Evolutionary conservation across 1,140 invertebrate species (phyloP), one percentile per base, ranked within the genome.

Genomic region (Yoshiicerus persimilis): DNA sequence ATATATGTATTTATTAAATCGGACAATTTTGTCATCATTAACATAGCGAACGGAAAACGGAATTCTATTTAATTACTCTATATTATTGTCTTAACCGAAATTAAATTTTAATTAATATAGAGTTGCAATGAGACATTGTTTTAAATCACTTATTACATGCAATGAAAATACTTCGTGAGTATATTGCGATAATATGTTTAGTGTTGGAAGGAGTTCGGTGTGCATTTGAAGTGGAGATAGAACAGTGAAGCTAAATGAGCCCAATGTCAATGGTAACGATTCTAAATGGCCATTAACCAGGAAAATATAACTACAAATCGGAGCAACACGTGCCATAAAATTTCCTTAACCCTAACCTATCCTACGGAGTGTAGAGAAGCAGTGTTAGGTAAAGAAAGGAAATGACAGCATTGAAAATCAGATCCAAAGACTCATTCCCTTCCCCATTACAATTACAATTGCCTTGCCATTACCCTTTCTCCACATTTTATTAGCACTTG

Each of bases 331-430:
- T 80, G 75, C 75, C 30, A 80, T 80, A 80, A 80, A 80, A 80
- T 80, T 80, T 80, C 75, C 75, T 80, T 80, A 80, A 80, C 75
- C 75, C 75, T 80, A 80, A 80, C 75, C 75, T 80, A 36, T 10
- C 32, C 23, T 36, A 80, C 32, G n/a, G 1, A n/a, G 34, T 6
- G 75, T 36, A 80, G 36, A 80, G 70, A 34, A n/a, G 4, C 2
- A 25, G 75, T 34, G 30, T 70, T 70, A 80, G 75, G 75, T 80
- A 80, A 38, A 80, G 75, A 80, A 80, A 80, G 75, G 75, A 80
- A 80, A 80, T 80, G 75, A 80, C 75, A 80, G 75, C 75, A 80
- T 80, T 80, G 75, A 80, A 80, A 80, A 80, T 80, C 75, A 80
- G 32, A 80, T 80, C 75, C 75, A 80, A 80, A 32, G 32, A 80